Evolutionary conservation across 1,140 invertebrate species (phyloP), one percentile per base, ranked within the genome.

Genomic region (Aricia agestis): DNA sequence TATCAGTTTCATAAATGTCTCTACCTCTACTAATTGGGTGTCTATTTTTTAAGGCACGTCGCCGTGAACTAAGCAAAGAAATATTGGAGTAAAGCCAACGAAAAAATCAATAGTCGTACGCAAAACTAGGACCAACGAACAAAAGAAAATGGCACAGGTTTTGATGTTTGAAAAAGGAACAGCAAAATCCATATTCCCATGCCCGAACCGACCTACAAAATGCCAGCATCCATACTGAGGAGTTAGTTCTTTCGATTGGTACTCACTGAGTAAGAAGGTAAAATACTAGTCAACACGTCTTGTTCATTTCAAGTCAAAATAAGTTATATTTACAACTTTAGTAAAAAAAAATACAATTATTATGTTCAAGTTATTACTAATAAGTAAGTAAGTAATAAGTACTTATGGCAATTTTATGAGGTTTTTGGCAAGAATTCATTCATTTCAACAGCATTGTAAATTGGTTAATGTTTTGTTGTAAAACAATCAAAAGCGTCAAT

Each of bases 51-150:
- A 63, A 31, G 18, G 19, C 18, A 63, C 18, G 18, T 19, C 59
- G 19, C 11, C 59, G 59, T 63, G 18, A 63, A 19, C 18, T 59
- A 59, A 15, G 59, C 17, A 63, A 63, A 18, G 59, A 63, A 63
- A 63, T 63, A 63, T 63, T 63, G 59, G 59, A 63, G 18, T 63
- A 63, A 63, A 10, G 59, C 59, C 59, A 63, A 19, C 18, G 59
- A 17, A 19, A 63, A 52, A 63, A 63, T 63, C 59, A 63, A 63
- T 63, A 63, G 59, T 59, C 58, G 58, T 18, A 59, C 59, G 17
- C 59, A 63, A 25, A 25, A 63, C 59, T 63, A 18, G 58, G 58
- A 25, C 18, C 59, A 36, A 63, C 59, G 59, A 63, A 63, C 59
- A 63, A 63, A 63, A 63, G 59, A 63, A 63, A 63, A 63, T 19